These are phyloP conservation scores for Dipodomys stephensi DNA, from an alignment of 2,113 vertebrate genomes.

Conservation along the genomic window DNA sequence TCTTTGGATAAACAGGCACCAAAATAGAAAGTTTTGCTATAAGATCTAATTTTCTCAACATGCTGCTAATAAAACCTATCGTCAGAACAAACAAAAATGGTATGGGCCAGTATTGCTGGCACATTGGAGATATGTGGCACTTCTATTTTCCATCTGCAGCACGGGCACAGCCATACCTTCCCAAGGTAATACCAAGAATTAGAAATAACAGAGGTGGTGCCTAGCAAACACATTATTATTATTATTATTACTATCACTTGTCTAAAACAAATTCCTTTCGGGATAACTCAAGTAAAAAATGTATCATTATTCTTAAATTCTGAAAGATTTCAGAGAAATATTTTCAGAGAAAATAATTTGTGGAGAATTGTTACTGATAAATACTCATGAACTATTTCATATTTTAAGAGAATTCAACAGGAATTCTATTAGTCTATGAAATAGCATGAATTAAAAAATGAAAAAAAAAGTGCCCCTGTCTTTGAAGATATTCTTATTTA, in stretches of 20 bases:
- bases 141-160: neutral
- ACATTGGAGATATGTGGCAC: neutral
- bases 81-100: neutral
- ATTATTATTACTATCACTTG: neutral
- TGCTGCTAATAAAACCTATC: neutral
- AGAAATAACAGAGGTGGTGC: neutral
- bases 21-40: constrained; percentile 13
- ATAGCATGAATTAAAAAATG: neutral
- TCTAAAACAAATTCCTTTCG: neutral
- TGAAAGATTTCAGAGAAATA: neutral
- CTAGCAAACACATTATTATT: neutral
- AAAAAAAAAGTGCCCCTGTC: neutral
- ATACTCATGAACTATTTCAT: neutral
- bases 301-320: constrained; percentile 16
- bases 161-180: no score
- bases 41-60: neutral
- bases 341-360: neutral
- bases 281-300: constrained; percentile 41
- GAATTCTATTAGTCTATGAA: constrained; percentile 5
- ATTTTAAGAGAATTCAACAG: neutral
- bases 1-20: neutral
- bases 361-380: neutral
- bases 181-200: neutral
- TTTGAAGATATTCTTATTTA: constrained; percentile 33
- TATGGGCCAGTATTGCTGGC: no score